phyloP scores from a whole-genome alignment of 1,140 invertebrate species.

The Aleiodes sp. region DNA sequence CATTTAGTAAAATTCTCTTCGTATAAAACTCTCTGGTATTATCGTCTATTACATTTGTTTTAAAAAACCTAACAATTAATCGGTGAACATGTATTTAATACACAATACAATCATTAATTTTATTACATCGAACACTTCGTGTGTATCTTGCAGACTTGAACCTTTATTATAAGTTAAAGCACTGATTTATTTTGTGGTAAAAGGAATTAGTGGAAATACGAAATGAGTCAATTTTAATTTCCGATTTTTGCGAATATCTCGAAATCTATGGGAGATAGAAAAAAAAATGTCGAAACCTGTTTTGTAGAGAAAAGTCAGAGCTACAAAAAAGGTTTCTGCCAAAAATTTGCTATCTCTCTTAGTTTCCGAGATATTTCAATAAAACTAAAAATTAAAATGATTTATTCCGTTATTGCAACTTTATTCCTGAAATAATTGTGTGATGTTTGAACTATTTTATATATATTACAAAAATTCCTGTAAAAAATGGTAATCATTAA shows the following conservation, averaged over 20 bases:
- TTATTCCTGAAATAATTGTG: background rate
- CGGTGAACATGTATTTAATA: constrained; percentile 6
- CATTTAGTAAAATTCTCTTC: background rate
- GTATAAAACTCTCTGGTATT: constrained; percentile 7
- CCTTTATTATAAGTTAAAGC: too few species aligned
- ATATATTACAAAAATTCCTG: background rate
- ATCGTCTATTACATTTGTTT: background rate
- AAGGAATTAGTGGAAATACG: too few species aligned
- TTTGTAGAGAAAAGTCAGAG: too few species aligned
- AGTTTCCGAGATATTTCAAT: too few species aligned
- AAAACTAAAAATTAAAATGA: too few species aligned
- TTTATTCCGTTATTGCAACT: background rate
- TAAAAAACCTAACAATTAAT: background rate
- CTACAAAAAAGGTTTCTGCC: too few species aligned
- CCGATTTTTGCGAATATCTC: too few species aligned
- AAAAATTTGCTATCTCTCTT: too few species aligned
- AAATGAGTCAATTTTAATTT: too few species aligned
- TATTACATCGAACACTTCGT: constrained; percentile 7
- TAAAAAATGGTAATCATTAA: background rate
- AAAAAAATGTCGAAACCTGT: too few species aligned
- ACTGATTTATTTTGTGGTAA: too few species aligned
- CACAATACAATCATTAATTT: constrained; percentile 11
- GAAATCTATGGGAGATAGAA: too few species aligned
- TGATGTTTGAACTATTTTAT: background rate
- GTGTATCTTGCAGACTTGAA: constrained; percentile 4